Evolutionary conservation across 2,113 vertebrate species (phyloP).

Genomic region (Lampris megalopsis): DNA sequence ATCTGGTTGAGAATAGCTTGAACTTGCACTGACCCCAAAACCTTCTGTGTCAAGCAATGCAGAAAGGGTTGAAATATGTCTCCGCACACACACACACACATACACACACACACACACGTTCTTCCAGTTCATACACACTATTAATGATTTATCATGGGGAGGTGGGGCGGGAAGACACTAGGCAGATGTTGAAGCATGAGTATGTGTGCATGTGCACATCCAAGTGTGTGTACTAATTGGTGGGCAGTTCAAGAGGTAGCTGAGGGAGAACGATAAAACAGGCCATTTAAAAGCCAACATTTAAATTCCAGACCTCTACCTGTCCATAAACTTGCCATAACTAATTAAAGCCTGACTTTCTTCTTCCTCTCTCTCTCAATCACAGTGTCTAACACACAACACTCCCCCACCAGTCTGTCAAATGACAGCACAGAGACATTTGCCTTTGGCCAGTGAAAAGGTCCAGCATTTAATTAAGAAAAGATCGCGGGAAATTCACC

Average conservation of each 20-base stretch:
- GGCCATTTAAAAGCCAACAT: constrained; percentile 53
- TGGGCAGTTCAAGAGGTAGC: constrained; percentile 37
- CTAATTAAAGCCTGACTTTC: constrained; percentile 71
- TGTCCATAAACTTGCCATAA: constrained; percentile 59
- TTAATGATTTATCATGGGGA: constrained; percentile 36
- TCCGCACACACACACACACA: constrained; percentile 35
- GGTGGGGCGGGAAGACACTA: neutral
- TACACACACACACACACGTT: constrained; percentile 46
- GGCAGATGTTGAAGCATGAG: constrained; percentile 37
- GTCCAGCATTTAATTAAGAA: constrained; percentile 41
- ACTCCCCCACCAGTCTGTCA: constrained; percentile 43
- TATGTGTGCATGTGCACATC: constrained; percentile 3
- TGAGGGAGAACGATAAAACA: constrained; percentile 60
- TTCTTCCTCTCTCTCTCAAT: constrained; percentile 48
- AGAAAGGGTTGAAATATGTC: constrained; percentile 14
- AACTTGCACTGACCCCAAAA: constrained; percentile 28
- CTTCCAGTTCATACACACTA: constrained; percentile 18
- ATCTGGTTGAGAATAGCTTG: constrained; percentile 27
- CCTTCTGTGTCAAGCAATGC: constrained; percentile 9
- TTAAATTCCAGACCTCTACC: constrained; percentile 52
- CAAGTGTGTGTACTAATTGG: constrained; percentile 37
- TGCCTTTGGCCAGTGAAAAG: constrained; percentile 55
- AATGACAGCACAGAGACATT: constrained; percentile 27
- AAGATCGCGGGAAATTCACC: constrained; percentile 55
- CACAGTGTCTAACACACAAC: constrained; percentile 48